These are phyloP conservation scores for Pristionchus maxplancki DNA, from an alignment of 2,888 invertebrate species.

Conservation along the genomic window DNA sequence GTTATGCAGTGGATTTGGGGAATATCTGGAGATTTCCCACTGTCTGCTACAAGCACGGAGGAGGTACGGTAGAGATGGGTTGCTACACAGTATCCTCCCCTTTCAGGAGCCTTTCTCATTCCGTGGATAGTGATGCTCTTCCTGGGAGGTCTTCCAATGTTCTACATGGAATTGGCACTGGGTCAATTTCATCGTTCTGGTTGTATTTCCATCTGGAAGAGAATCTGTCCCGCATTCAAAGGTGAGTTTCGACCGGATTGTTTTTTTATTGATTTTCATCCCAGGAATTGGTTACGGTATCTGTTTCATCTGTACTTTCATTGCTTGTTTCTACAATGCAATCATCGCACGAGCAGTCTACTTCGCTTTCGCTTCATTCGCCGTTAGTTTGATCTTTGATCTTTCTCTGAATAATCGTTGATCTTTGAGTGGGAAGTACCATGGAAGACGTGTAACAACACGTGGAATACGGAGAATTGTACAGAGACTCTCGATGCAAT, in stretches of 20 bases:
- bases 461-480: slow-evolving; percentile 90
- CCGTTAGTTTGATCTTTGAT: slow-evolving; percentile 79
- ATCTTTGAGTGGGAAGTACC: slow-evolving; percentile 82
- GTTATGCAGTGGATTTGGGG: slow-evolving; percentile 75
- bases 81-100: not conserved
- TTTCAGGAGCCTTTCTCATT: slow-evolving; percentile 86
- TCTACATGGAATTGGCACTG: slow-evolving; percentile 94
- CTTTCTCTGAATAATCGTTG: not conserved
- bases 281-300: slow-evolving; percentile 93
- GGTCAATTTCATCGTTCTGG: slow-evolving; percentile 95
- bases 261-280: not conserved
- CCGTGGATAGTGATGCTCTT: slow-evolving; percentile 91
- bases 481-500: slow-evolving; percentile 78
- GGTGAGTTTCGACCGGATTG: slow-evolving; percentile 81
- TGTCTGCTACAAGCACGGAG: slow-evolving; percentile 75
- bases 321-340: slow-evolving; percentile 96
- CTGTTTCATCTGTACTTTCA: slow-evolving; percentile 93
- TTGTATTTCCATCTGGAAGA: slow-evolving; percentile 92
- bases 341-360: slow-evolving; percentile 96
- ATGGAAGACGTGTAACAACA: slow-evolving; percentile 90
- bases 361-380: slow-evolving; percentile 87
- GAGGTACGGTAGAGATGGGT: slow-evolving; percentile 59
- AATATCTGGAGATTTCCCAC: slow-evolving; percentile 75
- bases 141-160: slow-evolving; percentile 92
- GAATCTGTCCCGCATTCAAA: slow-evolving; percentile 92